phyloP scores from a whole-genome alignment of 2,888 invertebrate genomes.

The Cetonia aurata region DNA sequence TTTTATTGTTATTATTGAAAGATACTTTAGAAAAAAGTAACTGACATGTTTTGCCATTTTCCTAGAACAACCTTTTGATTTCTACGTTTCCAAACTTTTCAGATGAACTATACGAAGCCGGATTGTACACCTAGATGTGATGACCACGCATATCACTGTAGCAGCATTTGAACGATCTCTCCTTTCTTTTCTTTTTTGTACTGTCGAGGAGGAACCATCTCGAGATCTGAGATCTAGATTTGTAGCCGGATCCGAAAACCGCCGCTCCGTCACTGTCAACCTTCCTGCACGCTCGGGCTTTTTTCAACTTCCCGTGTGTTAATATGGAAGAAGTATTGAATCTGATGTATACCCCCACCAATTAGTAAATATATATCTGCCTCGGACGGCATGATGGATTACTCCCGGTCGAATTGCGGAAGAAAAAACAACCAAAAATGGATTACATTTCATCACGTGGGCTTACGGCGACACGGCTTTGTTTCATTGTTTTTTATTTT shows the following conservation, averaged over 20 bases:
- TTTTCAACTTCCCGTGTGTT: conserved; percentile 7
- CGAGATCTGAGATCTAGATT: conserved; percentile 36
- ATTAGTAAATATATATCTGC: conserved; percentile 35
- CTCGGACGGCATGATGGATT: conserved; percentile 33
- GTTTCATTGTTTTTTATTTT: conserved; percentile 13
- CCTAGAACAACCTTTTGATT: too few species aligned
- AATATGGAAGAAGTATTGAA: conserved; percentile 37
- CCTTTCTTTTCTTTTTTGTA: not conserved
- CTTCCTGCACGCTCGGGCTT: conserved; percentile 1
- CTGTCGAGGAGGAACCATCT: not conserved
- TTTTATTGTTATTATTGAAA: too few species aligned
- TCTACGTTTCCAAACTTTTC: too few species aligned
- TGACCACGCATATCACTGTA: too few species aligned
- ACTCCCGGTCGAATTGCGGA: conserved; percentile 18
- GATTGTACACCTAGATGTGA: too few species aligned
- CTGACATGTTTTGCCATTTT: too few species aligned
- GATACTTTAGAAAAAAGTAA: too few species aligned
- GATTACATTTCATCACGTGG: conserved; percentile 19
- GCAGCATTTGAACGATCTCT: not conserved
- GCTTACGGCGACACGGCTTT: not conserved
- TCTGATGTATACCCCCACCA: conserved; percentile 35
- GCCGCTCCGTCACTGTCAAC: conserved; percentile 29
- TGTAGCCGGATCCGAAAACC: conserved; percentile 14
- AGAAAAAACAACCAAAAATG: conserved; percentile 24
- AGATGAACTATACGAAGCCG: too few species aligned